phyloP scores from a whole-genome alignment of 1,140 invertebrate species.

The Calliphora vicina region DNA sequence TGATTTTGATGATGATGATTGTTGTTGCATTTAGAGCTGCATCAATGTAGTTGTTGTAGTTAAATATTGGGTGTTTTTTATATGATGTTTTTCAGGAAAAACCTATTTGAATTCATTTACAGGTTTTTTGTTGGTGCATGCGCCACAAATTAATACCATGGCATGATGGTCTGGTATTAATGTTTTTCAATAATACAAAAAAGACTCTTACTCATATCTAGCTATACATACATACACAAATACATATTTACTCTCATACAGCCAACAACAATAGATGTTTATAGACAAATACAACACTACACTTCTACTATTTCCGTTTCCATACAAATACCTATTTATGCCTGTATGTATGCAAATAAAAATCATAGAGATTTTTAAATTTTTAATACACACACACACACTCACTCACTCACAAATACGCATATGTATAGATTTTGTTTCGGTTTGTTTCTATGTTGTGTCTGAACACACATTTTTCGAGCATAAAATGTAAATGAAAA shows the following conservation, averaged over 20 bases:
- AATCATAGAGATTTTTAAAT: not conserved
- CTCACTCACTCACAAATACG: not conserved
- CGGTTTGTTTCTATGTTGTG: not conserved
- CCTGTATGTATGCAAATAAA: not conserved
- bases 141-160: constrained; percentile 26
- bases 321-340: not conserved
- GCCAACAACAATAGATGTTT: not conserved
- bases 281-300: not conserved
- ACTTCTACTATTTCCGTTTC: not conserved
- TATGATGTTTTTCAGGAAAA: not conserved
- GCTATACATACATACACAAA: not conserved
- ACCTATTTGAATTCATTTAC: not conserved
- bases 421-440: not conserved
- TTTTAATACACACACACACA: not conserved
- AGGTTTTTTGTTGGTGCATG: constrained; percentile 22
- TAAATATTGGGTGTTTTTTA: not conserved
- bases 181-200: constrained; percentile 25
- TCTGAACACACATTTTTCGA: not conserved
- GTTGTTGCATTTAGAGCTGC: not conserved
- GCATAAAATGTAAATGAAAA: constrained; percentile 10
- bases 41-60: not conserved
- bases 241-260: not conserved
- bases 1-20: not conserved
- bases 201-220: no score
- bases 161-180: constrained; percentile 6